phyloP scores from a whole-genome alignment of 2,797 vertebrate genomes.

The Diplodus puntazzo region DNA sequence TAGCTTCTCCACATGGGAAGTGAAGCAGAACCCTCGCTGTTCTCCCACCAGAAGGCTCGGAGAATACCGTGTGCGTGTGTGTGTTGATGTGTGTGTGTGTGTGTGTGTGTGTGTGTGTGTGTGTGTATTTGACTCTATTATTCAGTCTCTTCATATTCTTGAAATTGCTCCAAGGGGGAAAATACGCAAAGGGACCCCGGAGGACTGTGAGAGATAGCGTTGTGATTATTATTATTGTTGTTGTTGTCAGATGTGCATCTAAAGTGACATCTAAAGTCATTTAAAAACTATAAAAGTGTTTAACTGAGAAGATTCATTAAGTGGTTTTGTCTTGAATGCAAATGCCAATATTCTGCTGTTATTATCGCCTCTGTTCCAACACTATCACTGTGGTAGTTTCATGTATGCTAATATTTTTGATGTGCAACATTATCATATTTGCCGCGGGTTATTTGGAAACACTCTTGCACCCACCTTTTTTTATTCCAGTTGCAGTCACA shows the following conservation, averaged over 20 bases:
- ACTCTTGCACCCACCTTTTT: not conserved
- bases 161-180: conserved; percentile 71
- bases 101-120: conserved; percentile 18
- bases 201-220: conserved; percentile 35
- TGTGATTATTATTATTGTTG: conserved; percentile 50
- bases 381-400: not conserved
- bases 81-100: conserved; percentile 24
- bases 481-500: too few species aligned
- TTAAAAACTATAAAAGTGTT: conserved; percentile 37
- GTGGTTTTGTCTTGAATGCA: conserved; percentile 15
- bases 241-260: conserved; percentile 45
- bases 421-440: conserved; percentile 8
- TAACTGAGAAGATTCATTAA: conserved; percentile 12
- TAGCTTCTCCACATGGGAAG: conserved; percentile 81
- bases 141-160: conserved; percentile 79
- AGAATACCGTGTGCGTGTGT: conserved; percentile 33
- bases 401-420: conserved; percentile 1
- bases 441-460: not conserved
- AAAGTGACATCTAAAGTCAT: conserved; percentile 38
- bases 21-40: conserved; percentile 80
- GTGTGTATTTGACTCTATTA: conserved; percentile 78
- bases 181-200: conserved; percentile 44
- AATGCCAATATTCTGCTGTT: not conserved
- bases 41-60: conserved; percentile 68
- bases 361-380: not conserved